Evolutionary conservation across 2,113 vertebrate genomes (phyloP).

Genomic region (Piliocolobus tephrosceles): DNA sequence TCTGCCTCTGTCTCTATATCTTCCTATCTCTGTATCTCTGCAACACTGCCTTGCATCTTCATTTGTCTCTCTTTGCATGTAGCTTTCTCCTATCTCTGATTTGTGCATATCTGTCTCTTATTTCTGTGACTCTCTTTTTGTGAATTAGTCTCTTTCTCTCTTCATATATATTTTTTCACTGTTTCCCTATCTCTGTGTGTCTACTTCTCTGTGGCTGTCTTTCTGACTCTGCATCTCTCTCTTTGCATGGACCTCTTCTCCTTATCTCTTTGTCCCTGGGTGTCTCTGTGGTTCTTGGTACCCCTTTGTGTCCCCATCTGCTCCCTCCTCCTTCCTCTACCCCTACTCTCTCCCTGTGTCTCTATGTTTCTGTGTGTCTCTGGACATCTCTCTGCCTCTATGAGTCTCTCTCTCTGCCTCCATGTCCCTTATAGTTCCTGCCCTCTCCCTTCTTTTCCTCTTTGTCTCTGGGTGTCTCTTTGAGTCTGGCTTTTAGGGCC

Average conservation of each 20-base stretch:
- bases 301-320: constrained; percentile 73
- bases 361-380: constrained; percentile 64
- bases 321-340: constrained; percentile 72
- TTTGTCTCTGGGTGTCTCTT: constrained; percentile 76
- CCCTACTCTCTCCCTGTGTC: constrained; percentile 63
- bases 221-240: not conserved
- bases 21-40: not conserved
- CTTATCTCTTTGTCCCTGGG: constrained; percentile 51
- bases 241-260: not conserved
- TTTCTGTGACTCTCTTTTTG: not conserved
- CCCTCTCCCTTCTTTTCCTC: not conserved
- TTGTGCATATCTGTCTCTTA: not conserved
- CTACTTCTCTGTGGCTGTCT: constrained; percentile 5
- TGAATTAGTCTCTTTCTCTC: not conserved
- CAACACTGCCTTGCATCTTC: not conserved
- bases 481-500: constrained; percentile 76
- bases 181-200: not conserved
- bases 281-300: constrained; percentile 75
- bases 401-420: constrained; percentile 79
- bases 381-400: constrained; percentile 79
- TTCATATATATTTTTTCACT: not conserved
- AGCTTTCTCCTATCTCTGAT: not conserved
- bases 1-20: constrained; percentile 29
- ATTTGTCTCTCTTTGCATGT: not conserved
- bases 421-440: constrained; percentile 47